Evolutionary conservation across 2,888 invertebrate genomes (phyloP).

Genomic region (Caenorhabditis uteleia): DNA sequence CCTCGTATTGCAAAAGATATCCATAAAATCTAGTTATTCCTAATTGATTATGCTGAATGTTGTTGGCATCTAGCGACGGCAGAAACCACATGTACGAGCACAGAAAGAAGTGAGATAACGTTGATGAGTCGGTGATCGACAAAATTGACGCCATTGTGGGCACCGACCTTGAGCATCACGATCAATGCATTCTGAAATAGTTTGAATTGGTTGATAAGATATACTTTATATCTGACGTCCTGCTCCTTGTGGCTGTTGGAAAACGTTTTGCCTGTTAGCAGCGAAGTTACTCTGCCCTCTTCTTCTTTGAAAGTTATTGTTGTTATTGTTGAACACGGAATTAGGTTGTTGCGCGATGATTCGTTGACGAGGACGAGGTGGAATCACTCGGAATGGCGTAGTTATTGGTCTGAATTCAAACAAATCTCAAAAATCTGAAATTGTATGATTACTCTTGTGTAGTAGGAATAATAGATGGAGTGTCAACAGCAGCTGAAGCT

Average conservation of each 20-base stretch:
- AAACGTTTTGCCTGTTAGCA: conserved; percentile 11
- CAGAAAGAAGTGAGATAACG: conserved; percentile 40
- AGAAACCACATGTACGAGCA: conserved; percentile 43
- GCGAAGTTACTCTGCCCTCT: conserved; percentile 30
- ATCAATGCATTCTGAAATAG: conserved; percentile 47
- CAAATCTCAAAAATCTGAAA: no score
- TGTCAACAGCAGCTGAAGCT: no score
- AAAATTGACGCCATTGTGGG: conserved; percentile 53
- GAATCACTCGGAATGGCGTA: conserved; percentile 23
- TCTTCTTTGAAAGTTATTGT: conserved; percentile 15
- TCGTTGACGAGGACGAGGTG: conserved; percentile 27
- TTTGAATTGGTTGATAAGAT: no score
- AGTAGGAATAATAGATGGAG: no score
- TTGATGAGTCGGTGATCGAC: conserved; percentile 41
- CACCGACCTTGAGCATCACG: conserved; percentile 49
- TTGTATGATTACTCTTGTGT: no score
- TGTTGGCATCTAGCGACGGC: no score
- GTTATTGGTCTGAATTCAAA: conserved; percentile 16
- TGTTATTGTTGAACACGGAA: conserved; percentile 12
- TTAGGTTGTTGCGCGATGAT: conserved; percentile 27
- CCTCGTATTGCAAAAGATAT: no score
- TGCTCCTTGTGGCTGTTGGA: conserved; percentile 23
- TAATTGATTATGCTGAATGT: no score
- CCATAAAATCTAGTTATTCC: no score
- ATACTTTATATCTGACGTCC: conserved; percentile 6